Percentiles rank a stretch among this genome's conserved stretches.
These are phyloP conservation scores for Anser cygnoides DNA, from an alignment of 2,113 vertebrate genomes.

Conservation along the genomic window DNA sequence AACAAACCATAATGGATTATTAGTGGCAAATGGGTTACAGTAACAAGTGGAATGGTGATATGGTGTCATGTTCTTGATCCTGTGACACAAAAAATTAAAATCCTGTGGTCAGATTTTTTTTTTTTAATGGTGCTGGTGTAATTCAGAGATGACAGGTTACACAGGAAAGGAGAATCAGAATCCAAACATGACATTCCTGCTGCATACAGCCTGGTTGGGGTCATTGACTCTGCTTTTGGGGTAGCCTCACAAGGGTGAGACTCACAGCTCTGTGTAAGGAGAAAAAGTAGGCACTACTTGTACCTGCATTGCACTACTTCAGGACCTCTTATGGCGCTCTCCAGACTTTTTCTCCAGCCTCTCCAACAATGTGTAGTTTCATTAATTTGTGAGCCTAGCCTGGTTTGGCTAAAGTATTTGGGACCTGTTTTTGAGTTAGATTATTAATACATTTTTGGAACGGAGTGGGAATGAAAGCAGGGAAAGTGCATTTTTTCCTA, in stretches of 20 bases:
- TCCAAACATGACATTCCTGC: not conserved
- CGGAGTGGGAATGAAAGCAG: not conserved
- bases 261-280: not conserved
- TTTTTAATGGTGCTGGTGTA: not conserved
- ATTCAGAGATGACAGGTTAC: not conserved
- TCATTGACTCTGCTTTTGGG: not conserved
- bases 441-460: slow-evolving; percentile 43
- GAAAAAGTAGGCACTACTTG: not conserved
- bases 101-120: not conserved
- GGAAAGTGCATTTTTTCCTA: slow-evolving; percentile 23
- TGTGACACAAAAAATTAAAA: not conserved
- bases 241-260: not conserved
- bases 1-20: not conserved
- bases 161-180: not conserved
- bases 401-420: not conserved
- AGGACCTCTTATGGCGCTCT: not conserved
- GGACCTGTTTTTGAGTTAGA: not conserved
- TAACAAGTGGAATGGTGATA: not conserved
- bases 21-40: not conserved
- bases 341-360: not conserved
- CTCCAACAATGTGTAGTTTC: not conserved
- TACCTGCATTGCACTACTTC: not conserved
- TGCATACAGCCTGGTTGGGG: accelerated
- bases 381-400: not conserved
- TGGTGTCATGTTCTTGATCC: not conserved